Evolutionary conservation across 2,113 vertebrate species (phyloP).

Genomic region (Proterorhinus semilunaris): DNA sequence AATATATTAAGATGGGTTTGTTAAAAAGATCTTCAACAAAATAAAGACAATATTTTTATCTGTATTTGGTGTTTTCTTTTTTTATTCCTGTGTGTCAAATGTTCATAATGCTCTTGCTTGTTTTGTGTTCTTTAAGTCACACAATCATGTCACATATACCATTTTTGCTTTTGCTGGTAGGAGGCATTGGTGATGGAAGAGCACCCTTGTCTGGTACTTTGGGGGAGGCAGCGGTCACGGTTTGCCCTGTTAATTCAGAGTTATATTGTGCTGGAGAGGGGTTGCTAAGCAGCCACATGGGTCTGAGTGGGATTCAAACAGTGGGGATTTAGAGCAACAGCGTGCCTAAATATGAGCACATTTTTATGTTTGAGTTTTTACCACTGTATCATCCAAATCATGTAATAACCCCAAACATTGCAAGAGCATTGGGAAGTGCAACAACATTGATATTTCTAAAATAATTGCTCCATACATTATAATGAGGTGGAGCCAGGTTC

Average conservation of each 20-base stretch:
- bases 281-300: conserved; percentile 79
- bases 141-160: conserved; percentile 31
- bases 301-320: conserved; percentile 75
- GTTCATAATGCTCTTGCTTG: conserved; percentile 27
- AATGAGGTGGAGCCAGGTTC: background rate
- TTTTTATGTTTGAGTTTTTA: conserved; percentile 28
- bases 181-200: conserved; percentile 57
- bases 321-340: conserved; percentile 58
- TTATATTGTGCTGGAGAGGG: conserved; percentile 71
- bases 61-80: no score
- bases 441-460: no score
- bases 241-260: conserved; percentile 72
- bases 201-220: conserved; percentile 67
- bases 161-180: conserved; percentile 48
- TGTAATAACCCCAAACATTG: conserved; percentile 16
- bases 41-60: background rate
- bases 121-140: conserved; percentile 7
- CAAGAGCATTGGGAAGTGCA: background rate
- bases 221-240: conserved; percentile 70
- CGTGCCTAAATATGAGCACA: conserved; percentile 25
- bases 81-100: background rate
- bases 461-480: no score
- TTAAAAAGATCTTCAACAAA: background rate
- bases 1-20: background rate
- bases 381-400: conserved; percentile 21